Conservation (phyloP, 92 coral and sea anemone genomes). For the Plumapathes pennacea region DNA sequence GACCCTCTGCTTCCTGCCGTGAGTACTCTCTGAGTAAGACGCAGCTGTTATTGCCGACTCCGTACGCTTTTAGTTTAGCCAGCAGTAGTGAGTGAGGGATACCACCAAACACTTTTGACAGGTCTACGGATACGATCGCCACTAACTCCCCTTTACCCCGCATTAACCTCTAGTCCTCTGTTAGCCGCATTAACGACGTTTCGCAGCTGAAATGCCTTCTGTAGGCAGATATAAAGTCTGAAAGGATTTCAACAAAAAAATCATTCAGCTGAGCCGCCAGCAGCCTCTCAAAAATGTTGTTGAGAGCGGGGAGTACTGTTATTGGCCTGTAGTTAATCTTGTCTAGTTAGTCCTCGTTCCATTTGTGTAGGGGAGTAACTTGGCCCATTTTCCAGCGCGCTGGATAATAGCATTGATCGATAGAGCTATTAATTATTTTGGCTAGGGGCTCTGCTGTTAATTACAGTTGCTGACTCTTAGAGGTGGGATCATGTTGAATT, state of each 20-base stretch:
- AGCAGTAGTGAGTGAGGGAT: too few species aligned
- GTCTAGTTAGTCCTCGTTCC: slow-evolving; percentile 14
- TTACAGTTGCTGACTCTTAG: slow-evolving; percentile 41
- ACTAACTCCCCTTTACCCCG: slow-evolving; percentile 21
- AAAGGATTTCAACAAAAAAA: slow-evolving; percentile 15
- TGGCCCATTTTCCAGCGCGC: slow-evolving; percentile 57
- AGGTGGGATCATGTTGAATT: too few species aligned
- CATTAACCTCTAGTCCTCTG: slow-evolving; percentile 22
- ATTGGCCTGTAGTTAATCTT: slow-evolving; percentile 45
- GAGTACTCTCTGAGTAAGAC: too few species aligned
- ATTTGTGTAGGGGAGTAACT: slow-evolving; percentile 1
- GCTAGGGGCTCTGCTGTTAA: slow-evolving; percentile 49
- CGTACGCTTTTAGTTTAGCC: too few species aligned
- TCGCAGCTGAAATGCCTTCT: slow-evolving; percentile 23
- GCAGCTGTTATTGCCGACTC: not conserved
- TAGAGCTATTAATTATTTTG: slow-evolving; percentile 29
- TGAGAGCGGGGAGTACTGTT: slow-evolving; percentile 40
- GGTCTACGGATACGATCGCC: slow-evolving; percentile 18
- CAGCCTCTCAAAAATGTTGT: slow-evolving; percentile 37
- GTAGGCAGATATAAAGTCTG: slow-evolving; percentile 32
- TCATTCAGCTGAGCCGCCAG: slow-evolving; percentile 17
- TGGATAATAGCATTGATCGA: slow-evolving; percentile 38
- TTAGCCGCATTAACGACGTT: slow-evolving; percentile 6
- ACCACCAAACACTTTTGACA: too few species aligned
- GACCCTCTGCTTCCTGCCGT: too few species aligned